Evolutionary conservation across 2,113 vertebrate species (phyloP).

Genomic region (Lampris incognitus): DNA sequence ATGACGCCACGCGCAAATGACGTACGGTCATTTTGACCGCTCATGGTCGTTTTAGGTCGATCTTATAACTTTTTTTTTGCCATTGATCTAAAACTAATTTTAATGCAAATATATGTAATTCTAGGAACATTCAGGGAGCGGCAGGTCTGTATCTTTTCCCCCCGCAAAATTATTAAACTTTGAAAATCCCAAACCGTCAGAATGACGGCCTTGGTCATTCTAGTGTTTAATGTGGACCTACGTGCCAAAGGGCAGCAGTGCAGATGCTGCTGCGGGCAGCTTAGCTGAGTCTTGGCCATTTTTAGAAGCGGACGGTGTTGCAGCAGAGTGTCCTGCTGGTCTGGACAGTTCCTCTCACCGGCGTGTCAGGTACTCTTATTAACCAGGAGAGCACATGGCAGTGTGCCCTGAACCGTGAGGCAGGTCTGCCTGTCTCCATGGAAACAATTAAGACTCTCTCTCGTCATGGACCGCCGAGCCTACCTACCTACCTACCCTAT

Average conservation of each 20-base stretch:
- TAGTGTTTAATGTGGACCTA: no score
- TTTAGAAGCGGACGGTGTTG: constrained; percentile 20
- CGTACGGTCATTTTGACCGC: no score
- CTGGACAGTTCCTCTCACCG: constrained; percentile 5
- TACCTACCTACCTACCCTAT: not conserved
- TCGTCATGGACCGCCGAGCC: constrained; percentile 38
- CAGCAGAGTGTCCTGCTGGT: constrained; percentile 1
- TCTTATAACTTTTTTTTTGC: no score
- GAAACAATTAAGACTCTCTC: constrained; percentile 66
- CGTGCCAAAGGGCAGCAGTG: not conserved
- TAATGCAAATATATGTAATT: no score
- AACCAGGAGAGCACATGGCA: constrained; percentile 59
- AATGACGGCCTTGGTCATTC: no score
- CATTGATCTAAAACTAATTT: no score
- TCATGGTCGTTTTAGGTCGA: no score
- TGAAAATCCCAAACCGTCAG: no score
- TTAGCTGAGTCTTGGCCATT: not conserved
- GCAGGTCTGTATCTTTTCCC: no score
- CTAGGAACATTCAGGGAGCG: no score
- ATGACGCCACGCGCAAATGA: no score
- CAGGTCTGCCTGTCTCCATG: constrained; percentile 63
- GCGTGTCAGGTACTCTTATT: constrained; percentile 50
- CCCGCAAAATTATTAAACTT: no score
- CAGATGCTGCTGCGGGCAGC: constrained; percentile 8
- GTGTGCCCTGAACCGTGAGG: constrained; percentile 35